phyloP scores from a whole-genome alignment of 1,140 invertebrate species.

The Heterodera carotae region DNA sequence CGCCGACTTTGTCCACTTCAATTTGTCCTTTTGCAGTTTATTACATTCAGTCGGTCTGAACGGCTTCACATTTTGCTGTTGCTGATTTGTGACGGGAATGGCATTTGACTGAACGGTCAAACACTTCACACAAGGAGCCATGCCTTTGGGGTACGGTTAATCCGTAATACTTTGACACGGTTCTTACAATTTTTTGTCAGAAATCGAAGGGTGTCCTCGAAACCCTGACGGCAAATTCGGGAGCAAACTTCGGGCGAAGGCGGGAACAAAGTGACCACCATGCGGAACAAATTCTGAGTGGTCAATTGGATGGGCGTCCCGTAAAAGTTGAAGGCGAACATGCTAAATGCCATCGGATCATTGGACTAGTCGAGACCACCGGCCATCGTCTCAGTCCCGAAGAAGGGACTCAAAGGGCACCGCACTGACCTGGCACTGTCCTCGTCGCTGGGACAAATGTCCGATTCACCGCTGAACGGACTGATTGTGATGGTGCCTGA shows the following conservation, averaged over 20 bases:
- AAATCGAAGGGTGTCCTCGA: slow-evolving; percentile 90
- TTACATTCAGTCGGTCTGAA: background rate
- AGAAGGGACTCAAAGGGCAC: slow-evolving; percentile 10
- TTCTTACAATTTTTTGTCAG: slow-evolving; percentile 76
- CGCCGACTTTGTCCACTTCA: background rate
- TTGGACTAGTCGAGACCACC: background rate
- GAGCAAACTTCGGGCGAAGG: slow-evolving; percentile 85
- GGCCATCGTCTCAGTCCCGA: too few relatives aligned
- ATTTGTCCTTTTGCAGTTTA: background rate
- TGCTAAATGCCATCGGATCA: slow-evolving; percentile 40
- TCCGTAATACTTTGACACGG: slow-evolving; percentile 27
- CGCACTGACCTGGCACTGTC: slow-evolving; percentile 60
- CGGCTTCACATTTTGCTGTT: background rate
- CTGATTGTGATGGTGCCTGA: slow-evolving; percentile 93
- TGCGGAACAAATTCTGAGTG: slow-evolving; percentile 86
- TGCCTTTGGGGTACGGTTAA: slow-evolving; percentile 36
- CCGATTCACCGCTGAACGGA: slow-evolving; percentile 94
- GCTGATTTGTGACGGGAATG: slow-evolving; percentile 24
- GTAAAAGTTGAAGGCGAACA: slow-evolving; percentile 76
- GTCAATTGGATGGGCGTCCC: slow-evolving; percentile 87
- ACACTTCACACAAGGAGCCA: slow-evolving; percentile 60
- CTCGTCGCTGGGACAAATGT: slow-evolving; percentile 91
- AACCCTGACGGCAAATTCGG: slow-evolving; percentile 95
- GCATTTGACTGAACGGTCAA: slow-evolving; percentile 56
- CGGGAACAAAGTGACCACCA: slow-evolving; percentile 87